Conservation (phyloP, 1,140 invertebrate genomes). For the Whitmania pigra region DNA sequence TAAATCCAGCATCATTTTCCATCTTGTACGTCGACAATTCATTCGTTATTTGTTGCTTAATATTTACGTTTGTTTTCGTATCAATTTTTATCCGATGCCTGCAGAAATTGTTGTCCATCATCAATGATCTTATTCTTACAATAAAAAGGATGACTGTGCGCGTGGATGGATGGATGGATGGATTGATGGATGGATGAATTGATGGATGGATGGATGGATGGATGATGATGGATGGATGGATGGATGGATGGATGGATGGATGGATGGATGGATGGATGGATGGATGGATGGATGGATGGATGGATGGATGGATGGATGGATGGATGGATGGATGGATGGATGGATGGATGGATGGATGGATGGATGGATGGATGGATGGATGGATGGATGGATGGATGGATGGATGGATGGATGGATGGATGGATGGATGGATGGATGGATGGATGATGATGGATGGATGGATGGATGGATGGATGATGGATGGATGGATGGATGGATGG, state of each 20-base stretch:
- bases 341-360: not conserved
- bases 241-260: not conserved
- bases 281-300: not conserved
- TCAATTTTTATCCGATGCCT: no score
- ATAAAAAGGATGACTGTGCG: not conserved
- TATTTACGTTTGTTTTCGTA: no score
- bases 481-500: not conserved
- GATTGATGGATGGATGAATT: not conserved
- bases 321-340: not conserved
- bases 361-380: not conserved
- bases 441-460: not conserved
- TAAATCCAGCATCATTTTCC: no score
- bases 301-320: slow-evolving; percentile 4
- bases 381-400: not conserved
- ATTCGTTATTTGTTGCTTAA: no score
- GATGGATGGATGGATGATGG: not conserved
- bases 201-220: not conserved
- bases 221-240: not conserved
- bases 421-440: slow-evolving; percentile 4
- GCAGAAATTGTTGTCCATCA: not conserved
- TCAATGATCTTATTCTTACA: not conserved
- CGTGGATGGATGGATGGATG: not conserved
- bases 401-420: not conserved
- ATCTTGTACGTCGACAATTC: no score
- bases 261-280: not conserved